phyloP scores from a whole-genome alignment of 2,113 vertebrate species.

The Struthidea cinerea region DNA sequence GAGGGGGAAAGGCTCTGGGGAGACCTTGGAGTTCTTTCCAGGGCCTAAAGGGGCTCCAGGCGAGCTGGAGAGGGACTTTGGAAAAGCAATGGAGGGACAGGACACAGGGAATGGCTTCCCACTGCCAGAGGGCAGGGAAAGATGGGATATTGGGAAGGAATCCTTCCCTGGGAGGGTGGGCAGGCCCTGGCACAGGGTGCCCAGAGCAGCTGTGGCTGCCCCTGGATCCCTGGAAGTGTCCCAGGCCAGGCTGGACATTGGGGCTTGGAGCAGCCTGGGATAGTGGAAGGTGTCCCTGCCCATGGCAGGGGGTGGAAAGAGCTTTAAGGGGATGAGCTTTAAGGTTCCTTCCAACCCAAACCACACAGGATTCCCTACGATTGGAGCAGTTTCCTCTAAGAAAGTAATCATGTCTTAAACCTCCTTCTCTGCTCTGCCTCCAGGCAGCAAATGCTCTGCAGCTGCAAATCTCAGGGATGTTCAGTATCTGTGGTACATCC shows the following conservation, averaged over 20 bases:
- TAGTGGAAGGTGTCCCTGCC: not conserved
- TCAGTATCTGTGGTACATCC: not conserved
- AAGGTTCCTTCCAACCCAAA: not conserved
- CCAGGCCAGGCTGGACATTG: fast-evolving
- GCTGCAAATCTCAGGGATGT: not conserved
- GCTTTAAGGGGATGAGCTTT: fast-evolving
- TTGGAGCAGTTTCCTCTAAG: not conserved
- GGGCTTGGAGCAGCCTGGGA: not conserved
- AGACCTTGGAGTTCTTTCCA: fast-evolving
- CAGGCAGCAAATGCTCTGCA: not conserved
- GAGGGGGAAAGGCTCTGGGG: fast-evolving
- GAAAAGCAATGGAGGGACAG: fast-evolving
- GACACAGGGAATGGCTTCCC: not conserved
- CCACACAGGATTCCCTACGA: fast-evolving
- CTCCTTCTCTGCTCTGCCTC: not conserved
- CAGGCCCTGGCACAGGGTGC: fast-evolving
- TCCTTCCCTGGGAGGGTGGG: not conserved
- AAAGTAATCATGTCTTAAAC: not conserved
- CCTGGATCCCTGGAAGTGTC: not conserved
- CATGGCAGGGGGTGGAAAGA: fast-evolving
- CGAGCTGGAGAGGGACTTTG: not conserved
- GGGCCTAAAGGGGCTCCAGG: fast-evolving
- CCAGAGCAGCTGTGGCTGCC: not conserved
- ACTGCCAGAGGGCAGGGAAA: not conserved
- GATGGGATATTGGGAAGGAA: fast-evolving